Evolutionary conservation across 2,888 invertebrate species (phyloP).

Genomic region (Drosophila yooni): DNA sequence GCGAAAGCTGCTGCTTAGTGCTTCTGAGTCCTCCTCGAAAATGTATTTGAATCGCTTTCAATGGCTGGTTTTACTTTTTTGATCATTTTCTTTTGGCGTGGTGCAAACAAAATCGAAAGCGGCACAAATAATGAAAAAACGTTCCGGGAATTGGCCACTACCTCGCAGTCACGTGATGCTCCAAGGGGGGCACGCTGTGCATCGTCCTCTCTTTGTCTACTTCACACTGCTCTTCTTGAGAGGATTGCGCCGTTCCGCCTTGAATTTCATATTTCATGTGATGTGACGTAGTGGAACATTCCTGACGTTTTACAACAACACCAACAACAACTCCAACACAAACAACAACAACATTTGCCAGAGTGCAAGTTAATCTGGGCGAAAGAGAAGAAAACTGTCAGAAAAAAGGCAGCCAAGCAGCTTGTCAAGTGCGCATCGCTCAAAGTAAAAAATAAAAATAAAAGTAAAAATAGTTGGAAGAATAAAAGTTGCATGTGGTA

Average conservation of each 20-base stretch:
- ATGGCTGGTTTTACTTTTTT: slow-evolving; percentile 2
- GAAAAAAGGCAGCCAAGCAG: background rate
- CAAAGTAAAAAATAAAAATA: background rate
- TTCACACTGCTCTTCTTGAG: background rate
- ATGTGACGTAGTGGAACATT: slow-evolving; percentile 85
- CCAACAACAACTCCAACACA: slow-evolving; percentile 1
- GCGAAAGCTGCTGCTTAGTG: background rate
- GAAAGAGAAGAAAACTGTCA: background rate
- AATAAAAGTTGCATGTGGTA: background rate
- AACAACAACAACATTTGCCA: background rate
- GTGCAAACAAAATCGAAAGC: slow-evolving; percentile 3
- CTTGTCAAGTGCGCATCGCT: background rate
- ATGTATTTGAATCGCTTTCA: slow-evolving; percentile 3
- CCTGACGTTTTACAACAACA: slow-evolving; percentile 73
- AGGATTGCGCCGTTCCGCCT: slow-evolving; percentile 21
- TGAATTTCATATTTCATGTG: slow-evolving; percentile 80
- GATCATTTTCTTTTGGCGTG: background rate
- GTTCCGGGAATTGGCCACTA: slow-evolving; percentile 83
- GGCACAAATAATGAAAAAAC: slow-evolving; percentile 27
- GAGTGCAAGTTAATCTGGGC: background rate
- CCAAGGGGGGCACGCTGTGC: slow-evolving; percentile 32
- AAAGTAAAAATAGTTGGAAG: background rate
- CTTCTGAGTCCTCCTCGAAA: background rate
- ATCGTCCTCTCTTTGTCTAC: background rate
- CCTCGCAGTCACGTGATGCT: slow-evolving; percentile 83